Conservation (phyloP, 2,113 vertebrate genomes). For the Clarias macrocephalus region DNA sequence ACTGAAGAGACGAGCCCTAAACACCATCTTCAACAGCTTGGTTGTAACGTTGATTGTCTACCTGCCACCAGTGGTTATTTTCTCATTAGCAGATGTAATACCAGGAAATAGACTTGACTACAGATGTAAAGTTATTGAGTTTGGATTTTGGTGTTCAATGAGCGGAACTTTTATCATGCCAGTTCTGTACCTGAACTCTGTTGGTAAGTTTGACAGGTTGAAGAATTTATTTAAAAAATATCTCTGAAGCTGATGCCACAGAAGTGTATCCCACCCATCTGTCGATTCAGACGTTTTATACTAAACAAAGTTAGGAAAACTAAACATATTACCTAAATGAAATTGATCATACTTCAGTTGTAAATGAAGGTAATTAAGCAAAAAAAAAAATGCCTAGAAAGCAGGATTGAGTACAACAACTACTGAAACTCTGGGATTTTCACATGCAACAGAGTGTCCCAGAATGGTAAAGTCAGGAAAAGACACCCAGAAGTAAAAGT, state of each 20-base stretch:
- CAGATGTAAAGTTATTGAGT: neutral
- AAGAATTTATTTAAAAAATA: neutral
- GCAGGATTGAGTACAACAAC: too few relatives aligned
- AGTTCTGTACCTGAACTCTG: slow-evolving; percentile 18
- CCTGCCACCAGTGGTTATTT: slow-evolving; percentile 28
- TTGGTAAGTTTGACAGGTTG: slow-evolving; percentile 7
- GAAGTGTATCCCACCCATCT: neutral
- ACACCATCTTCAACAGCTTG: slow-evolving; percentile 34
- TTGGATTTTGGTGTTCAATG: neutral
- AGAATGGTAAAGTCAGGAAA: too few relatives aligned
- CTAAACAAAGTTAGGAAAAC: neutral
- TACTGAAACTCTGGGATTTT: too few relatives aligned
- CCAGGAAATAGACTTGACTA: neutral
- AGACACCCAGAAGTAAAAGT: too few relatives aligned
- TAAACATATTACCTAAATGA: neutral
- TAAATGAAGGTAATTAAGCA: neutral
- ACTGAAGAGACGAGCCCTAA: slow-evolving; percentile 40
- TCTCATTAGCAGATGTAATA: neutral
- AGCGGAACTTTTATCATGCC: slow-evolving; percentile 23
- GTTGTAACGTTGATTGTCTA: slow-evolving; percentile 13
- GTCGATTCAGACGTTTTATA: neutral
- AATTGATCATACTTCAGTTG: neutral
- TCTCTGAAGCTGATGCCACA: neutral
- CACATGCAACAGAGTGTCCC: too few relatives aligned
- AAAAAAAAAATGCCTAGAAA: too few relatives aligned